Base-by-base conservation (phyloP, 2,113 vertebrate genomes). In the Urocitellus parryii region DNA sequence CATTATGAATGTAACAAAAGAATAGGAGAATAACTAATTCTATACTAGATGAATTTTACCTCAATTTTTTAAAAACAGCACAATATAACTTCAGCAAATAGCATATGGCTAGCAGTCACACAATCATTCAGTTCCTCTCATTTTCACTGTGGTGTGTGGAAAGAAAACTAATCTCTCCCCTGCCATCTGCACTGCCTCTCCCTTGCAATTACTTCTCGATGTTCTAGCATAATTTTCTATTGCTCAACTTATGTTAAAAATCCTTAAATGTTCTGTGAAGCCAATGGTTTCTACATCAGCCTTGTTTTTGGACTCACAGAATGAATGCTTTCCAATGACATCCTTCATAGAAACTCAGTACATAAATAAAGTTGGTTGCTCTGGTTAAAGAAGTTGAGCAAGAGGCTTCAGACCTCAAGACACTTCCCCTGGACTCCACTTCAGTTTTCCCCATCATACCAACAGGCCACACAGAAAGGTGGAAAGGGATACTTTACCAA, bases 201-300 rank as follows among this genome's bases (percentile, higher is more conserved):
- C 65, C 37, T 80, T 42, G 24, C 56, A 56, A 84, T 48, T 83
- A 51, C 34, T 90, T 87, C 42, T 17, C 68, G 65, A 4, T 2
- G 5, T 48, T 84, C 8, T 68, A n/a, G 13, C 61, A 51, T 48
- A 34, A 73, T 94, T 87, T 81, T 67, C 81, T 91, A 39, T 42
- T 42, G 8, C 56, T 91, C 27, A 5, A 34, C 13, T 93, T 76
- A 94, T 68, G 86, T 82, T 87, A 51, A 83, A 96, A 96, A 83
- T 70, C 51, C 24, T 39, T 88, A 84, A 92, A 86, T 56, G 56
- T 79, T 70, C 73, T 78, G 61, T 63, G 72, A 96, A 27, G 68
- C 11, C 18, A 78, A 32, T 18, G 63, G 34, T 92, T 95, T 92
- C 88, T 85, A 88, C 94, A 86, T 45, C 20, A 84, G n/a, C 37